phyloP scores from a whole-genome alignment of 2,113 vertebrate species.

The Laticauda colubrina region DNA sequence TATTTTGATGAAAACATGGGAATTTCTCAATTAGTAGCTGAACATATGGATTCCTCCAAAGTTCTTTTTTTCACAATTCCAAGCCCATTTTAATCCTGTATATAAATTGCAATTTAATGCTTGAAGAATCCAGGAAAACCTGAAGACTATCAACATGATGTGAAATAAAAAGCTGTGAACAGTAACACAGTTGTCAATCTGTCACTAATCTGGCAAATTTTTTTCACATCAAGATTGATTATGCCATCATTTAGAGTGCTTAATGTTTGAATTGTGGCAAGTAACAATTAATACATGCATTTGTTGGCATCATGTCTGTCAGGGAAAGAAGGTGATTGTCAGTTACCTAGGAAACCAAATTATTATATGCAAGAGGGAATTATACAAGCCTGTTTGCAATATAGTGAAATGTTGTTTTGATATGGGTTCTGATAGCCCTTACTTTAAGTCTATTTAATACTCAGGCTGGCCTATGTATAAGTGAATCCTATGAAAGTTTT shows the following conservation, averaged over 20 bases:
- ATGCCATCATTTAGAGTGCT: conserved; percentile 64
- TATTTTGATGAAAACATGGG: not conserved
- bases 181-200: conserved; percentile 47
- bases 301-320: conserved; percentile 74
- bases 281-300: conserved; percentile 57
- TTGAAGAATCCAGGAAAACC: conserved; percentile 21
- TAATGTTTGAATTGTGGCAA: conserved; percentile 67
- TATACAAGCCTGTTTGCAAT: conserved; percentile 50
- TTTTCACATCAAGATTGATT: conserved; percentile 70
- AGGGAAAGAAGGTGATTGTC: conserved; percentile 69
- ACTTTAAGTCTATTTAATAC: not conserved
- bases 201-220: conserved; percentile 69
- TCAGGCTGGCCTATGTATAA: not conserved
- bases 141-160: conserved; percentile 17
- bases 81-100: not conserved
- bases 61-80: not conserved
- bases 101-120: conserved; percentile 25
- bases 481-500: not conserved
- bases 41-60: not conserved
- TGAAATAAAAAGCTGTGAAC: conserved; percentile 31
- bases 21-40: not conserved
- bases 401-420: conserved; percentile 60
- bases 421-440: conserved; percentile 57
- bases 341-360: conserved; percentile 74
- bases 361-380: conserved; percentile 59